Percentiles rank a stretch among this genome's conserved stretches.
phyloP scores from a whole-genome alignment of 2,888 invertebrate species.

The Acanthacorydalis orientalis region DNA sequence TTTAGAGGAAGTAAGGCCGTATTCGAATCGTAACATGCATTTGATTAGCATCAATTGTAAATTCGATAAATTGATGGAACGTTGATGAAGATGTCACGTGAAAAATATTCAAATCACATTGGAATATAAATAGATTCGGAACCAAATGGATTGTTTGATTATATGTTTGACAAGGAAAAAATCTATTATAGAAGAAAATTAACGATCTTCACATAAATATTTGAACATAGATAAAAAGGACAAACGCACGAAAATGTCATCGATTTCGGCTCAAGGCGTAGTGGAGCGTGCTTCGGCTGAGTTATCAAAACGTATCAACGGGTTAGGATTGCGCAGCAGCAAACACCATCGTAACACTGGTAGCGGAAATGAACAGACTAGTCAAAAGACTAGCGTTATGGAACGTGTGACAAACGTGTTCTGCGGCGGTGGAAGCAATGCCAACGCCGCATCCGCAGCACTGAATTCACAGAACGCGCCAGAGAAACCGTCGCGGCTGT shows the following conservation, averaged over 20 bases:
- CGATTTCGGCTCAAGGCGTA: constrained; percentile 76
- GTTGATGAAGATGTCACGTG: no score
- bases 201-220: no score
- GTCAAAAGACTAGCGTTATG: constrained; percentile 50
- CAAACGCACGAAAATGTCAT: constrained; percentile 38
- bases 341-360: constrained; percentile 23
- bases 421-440: constrained; percentile 47
- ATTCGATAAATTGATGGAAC: no score
- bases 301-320: constrained; percentile 75
- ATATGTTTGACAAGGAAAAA: no score
- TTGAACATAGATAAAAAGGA: no score
- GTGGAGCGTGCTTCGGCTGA: constrained; percentile 85
- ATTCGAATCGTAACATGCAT: no score
- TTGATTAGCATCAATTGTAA: no score
- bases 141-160: no score
- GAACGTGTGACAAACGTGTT: constrained; percentile 77
- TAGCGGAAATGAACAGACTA: constrained; percentile 18
- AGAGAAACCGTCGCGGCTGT: constrained; percentile 30
- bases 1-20: no score
- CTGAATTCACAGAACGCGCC: constrained; percentile 19
- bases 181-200: no score
- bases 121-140: no score
- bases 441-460: constrained; percentile 15
- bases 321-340: constrained; percentile 52
- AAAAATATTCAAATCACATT: no score